phyloP scores from a whole-genome alignment of 2,888 invertebrate genomes.

The Micropterix aruncella region DNA sequence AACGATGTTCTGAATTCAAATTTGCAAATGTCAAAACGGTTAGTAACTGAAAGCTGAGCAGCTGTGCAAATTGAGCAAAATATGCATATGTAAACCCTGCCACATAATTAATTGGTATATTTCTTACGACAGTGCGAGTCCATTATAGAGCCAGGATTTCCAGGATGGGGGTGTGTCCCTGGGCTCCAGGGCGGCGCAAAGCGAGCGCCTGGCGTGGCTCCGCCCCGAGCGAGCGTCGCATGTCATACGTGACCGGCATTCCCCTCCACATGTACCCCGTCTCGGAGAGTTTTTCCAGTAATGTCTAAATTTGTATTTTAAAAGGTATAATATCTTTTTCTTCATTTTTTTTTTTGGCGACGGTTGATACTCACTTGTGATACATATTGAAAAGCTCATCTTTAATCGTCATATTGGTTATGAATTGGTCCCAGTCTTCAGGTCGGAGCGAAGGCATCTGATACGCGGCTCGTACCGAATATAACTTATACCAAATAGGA shows the following conservation, averaged over 20 bases:
- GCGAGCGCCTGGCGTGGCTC: slow-evolving; percentile 70
- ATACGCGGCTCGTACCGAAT: slow-evolving; percentile 75
- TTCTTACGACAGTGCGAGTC: slow-evolving; percentile 79
- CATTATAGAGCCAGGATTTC: slow-evolving; percentile 80
- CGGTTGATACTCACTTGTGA: slow-evolving; percentile 58
- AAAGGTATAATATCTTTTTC: neutral
- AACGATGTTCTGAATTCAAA: no score
- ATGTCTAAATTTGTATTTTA: slow-evolving; percentile 37
- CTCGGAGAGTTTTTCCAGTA: slow-evolving; percentile 86
- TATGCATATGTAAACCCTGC: slow-evolving; percentile 8
- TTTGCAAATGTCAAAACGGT: no score
- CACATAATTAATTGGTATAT: slow-evolving; percentile 10
- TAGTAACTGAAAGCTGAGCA: no score
- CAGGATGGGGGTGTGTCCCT: slow-evolving; percentile 63
- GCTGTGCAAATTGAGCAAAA: no score
- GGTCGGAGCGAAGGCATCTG: slow-evolving; percentile 76
- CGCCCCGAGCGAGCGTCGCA: slow-evolving; percentile 80
- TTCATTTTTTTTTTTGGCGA: no score
- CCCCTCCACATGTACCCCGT: slow-evolving; percentile 66
- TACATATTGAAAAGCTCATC: slow-evolving; percentile 78
- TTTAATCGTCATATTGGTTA: slow-evolving; percentile 78
- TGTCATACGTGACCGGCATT: slow-evolving; percentile 72
- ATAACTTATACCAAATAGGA: slow-evolving; percentile 83
- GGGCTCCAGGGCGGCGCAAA: slow-evolving; percentile 72
- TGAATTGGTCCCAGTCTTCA: slow-evolving; percentile 81